Conservation (phyloP, 2,888 invertebrate species). For the Magallana nippona region DNA sequence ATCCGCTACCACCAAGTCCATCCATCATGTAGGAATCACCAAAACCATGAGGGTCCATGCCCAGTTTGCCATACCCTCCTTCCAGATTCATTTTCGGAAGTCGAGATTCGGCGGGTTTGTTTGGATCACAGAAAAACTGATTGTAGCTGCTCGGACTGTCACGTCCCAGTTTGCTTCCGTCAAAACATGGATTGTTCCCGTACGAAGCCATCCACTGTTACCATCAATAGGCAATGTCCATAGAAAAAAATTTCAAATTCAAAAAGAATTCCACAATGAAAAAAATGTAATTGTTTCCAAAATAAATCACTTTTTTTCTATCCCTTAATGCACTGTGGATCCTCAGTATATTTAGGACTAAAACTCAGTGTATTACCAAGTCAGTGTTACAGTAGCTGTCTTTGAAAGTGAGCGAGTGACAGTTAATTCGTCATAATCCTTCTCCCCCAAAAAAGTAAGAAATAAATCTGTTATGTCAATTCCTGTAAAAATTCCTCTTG, state of each 20-base stretch:
- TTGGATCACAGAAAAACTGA: background rate
- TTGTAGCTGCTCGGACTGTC: background rate
- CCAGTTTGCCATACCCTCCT: background rate
- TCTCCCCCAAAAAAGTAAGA: slow-evolving; percentile 22
- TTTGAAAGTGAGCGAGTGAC: slow-evolving; percentile 2
- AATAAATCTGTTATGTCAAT: slow-evolving; percentile 22
- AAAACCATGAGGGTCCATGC: background rate
- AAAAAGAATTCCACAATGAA: background rate
- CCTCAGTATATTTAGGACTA: background rate
- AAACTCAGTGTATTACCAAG: background rate
- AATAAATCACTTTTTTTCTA: background rate
- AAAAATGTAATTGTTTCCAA: background rate
- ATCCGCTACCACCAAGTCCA: slow-evolving; percentile 7
- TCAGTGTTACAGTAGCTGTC: background rate
- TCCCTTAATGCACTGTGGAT: background rate
- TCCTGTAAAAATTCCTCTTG: slow-evolving; percentile 14
- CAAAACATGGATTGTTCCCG: slow-evolving; percentile 6
- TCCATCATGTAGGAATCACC: slow-evolving; percentile 39
- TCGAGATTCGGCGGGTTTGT: slow-evolving; percentile 11
- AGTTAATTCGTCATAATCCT: slow-evolving; percentile 19
- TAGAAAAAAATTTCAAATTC: background rate
- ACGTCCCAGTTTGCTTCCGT: slow-evolving; percentile 2
- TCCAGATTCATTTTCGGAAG: slow-evolving; percentile 8
- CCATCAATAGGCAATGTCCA: background rate
- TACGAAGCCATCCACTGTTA: slow-evolving; percentile 18